phyloP scores from a whole-genome alignment of 2,888 invertebrate species.

The Slavum lentiscoides region DNA sequence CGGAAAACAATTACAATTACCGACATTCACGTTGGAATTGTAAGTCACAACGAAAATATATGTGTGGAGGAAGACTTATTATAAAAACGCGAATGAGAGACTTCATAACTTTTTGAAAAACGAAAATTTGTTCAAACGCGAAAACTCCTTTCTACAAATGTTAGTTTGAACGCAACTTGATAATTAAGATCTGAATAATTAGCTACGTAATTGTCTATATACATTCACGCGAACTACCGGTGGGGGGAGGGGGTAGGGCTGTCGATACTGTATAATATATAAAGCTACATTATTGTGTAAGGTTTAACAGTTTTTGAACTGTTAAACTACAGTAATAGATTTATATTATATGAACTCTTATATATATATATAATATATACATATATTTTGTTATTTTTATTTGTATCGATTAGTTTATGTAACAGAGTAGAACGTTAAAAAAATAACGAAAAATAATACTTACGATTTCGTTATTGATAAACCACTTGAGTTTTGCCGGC shows the following conservation, averaged over 20 bases:
- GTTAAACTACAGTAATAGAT: not conserved
- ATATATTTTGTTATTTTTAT: not conserved
- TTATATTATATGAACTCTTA: no score
- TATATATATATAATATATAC: not conserved
- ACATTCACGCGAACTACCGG: no score
- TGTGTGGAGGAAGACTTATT: not conserved
- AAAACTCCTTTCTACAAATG: conserved; percentile 4
- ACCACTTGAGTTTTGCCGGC: conserved; percentile 75
- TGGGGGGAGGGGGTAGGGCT: no score
- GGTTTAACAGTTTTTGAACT: not conserved
- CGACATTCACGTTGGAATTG: not conserved
- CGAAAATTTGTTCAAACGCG: not conserved
- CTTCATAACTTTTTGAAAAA: conserved; percentile 25
- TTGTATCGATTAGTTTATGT: not conserved
- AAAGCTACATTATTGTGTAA: conserved; percentile 10
- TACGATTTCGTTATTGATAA: conserved; percentile 78
- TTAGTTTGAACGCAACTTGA: conserved; percentile 17
- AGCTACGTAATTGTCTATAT: not conserved
- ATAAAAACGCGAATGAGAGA: conserved; percentile 7
- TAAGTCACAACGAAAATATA: not conserved
- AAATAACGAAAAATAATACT: conserved; percentile 6
- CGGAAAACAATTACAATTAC: not conserved
- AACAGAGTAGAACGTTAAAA: not conserved
- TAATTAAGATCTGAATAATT: conserved; percentile 33
- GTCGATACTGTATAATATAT: no score